phyloP scores from a whole-genome alignment of 1,140 invertebrate species.

The Leptinotarsa lineolata region DNA sequence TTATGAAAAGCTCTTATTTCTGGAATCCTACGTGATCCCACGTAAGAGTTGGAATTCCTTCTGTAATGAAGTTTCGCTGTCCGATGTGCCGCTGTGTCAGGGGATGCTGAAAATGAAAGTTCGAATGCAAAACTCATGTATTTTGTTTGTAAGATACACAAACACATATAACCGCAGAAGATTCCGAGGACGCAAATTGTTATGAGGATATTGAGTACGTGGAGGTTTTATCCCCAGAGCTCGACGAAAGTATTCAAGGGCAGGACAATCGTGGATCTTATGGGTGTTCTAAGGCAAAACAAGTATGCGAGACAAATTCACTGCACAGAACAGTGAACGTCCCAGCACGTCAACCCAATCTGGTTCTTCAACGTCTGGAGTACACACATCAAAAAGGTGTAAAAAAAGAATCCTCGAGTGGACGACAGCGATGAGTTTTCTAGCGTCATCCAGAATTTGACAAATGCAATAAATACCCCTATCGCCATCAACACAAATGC shows the following conservation, averaged over 20 bases:
- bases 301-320: background rate
- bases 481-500: background rate
- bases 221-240: background rate
- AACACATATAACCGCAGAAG: background rate
- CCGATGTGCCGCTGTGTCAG: background rate
- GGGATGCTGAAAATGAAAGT: background rate
- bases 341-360: background rate
- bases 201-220: background rate
- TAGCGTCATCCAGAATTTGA: background rate
- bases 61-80: background rate
- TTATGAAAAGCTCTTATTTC: background rate
- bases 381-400: background rate
- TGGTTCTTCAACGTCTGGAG: slow-evolving; percentile 1
- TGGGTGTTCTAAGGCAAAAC: background rate
- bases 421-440: background rate
- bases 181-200: background rate
- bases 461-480: background rate
- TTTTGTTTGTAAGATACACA: background rate
- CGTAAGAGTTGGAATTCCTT: background rate
- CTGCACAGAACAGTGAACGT: background rate
- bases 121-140: background rate
- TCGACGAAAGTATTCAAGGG: background rate
- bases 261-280: background rate
- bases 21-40: background rate
- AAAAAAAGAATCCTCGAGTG: background rate